A percentile compares a stretch with the other conserved stretches of the same genome.
Evolutionary conservation across 2,797 vertebrate species (phyloP).

Genomic region (Muraenolepis orangiensis): DNA sequence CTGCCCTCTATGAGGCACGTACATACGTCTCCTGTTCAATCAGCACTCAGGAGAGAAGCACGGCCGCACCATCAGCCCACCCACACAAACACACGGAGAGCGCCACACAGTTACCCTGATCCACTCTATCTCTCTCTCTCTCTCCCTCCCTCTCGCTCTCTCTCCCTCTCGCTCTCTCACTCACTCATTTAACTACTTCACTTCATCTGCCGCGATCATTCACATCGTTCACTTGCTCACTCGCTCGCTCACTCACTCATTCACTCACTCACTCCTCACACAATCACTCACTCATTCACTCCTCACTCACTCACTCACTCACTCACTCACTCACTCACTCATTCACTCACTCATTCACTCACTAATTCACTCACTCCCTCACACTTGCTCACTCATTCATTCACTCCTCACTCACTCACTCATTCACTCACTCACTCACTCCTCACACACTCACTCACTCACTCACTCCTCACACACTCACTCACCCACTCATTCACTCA

Average conservation of each 20-base stretch:
- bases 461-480: constrained; percentile 23
- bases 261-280: constrained; percentile 7
- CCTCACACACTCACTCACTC: constrained; percentile 2
- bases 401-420: neutral
- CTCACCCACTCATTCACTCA: constrained; percentile 15
- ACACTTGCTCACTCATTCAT: no score
- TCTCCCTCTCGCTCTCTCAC: constrained; percentile 10
- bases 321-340: constrained; percentile 19
- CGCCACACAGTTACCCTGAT: neutral
- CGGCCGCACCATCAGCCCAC: constrained; percentile 23
- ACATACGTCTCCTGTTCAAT: constrained; percentile 27
- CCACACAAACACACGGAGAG: neutral
- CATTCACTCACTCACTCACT: constrained; percentile 4
- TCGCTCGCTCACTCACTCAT: constrained; percentile 17
- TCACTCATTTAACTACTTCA: constrained; percentile 20
- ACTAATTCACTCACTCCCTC: constrained; percentile 16
- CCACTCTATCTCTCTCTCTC: neutral
- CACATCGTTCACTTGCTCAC: constrained; percentile 4
- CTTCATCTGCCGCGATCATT: constrained; percentile 10
- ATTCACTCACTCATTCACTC: constrained; percentile 1
- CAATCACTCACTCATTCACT: constrained; percentile 21
- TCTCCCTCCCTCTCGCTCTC: constrained; percentile 14
- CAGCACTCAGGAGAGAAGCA: constrained; percentile 18
- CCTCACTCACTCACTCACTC: constrained; percentile 21
- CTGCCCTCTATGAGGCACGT: constrained; percentile 39